These are phyloP conservation scores for Phodopus roborovskii DNA, from an alignment of 2,113 vertebrate species.

Conservation along the genomic window DNA sequence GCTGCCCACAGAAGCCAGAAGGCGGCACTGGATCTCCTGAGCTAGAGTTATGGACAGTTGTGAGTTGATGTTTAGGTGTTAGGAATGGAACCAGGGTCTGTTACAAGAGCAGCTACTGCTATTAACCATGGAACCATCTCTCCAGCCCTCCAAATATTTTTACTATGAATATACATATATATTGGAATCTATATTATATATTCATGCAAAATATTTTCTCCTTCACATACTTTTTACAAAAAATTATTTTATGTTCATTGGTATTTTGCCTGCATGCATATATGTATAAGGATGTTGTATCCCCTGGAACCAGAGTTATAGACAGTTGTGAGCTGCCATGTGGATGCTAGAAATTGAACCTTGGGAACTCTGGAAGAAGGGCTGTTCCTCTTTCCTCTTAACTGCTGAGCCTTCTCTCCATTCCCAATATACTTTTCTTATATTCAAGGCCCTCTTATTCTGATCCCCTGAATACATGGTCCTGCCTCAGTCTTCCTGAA, in stretches of 20 bases:
- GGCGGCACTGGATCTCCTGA: neutral
- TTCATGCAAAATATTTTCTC: neutral
- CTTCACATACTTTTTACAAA: neutral
- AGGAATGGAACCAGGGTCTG: neutral
- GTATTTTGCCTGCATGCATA: neutral
- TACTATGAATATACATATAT: neutral
- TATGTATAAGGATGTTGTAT: neutral
- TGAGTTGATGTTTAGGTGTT: neutral
- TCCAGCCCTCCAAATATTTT: neutral
- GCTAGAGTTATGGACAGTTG: neutral
- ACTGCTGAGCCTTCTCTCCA: neutral
- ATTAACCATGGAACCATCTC: neutral
- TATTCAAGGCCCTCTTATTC: neutral
- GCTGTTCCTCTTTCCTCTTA: neutral
- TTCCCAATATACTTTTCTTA: neutral
- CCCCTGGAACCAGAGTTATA: neutral
- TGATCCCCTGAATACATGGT: neutral
- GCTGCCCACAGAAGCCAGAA: neutral
- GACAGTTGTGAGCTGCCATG: neutral
- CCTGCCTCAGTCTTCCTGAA: neutral
- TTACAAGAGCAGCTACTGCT: neutral
- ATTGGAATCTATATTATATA: neutral
- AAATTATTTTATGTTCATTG: neutral
- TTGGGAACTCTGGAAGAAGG: neutral
- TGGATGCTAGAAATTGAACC: neutral